phyloP scores from a whole-genome alignment of 2,888 invertebrate genomes.

The Diarsia mendica region DNA sequence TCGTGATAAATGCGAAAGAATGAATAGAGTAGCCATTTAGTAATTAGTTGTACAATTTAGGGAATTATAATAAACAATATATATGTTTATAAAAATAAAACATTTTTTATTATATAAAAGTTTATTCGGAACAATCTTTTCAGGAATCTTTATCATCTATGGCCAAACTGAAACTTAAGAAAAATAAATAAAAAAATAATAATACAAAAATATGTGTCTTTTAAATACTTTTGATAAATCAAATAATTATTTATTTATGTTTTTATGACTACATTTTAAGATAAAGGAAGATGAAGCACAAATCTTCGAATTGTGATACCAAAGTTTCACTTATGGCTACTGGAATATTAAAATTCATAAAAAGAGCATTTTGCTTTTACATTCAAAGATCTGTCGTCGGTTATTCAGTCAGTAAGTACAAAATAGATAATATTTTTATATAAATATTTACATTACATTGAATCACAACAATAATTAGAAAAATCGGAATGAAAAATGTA shows the following conservation, averaged over 20 bases:
- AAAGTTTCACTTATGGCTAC: conserved; percentile 64
- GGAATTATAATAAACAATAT: conserved; percentile 31
- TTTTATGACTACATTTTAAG: conserved; percentile 58
- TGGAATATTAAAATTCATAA: conserved; percentile 62
- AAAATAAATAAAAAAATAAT: conserved; percentile 80
- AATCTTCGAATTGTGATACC: conserved; percentile 60
- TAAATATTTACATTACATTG: conserved; percentile 83
- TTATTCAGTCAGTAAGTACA: conserved; percentile 83
- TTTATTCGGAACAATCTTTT: conserved; percentile 84
- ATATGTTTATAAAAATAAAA: conserved; percentile 69
- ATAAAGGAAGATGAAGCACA: conserved; percentile 62
- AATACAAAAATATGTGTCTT: conserved; percentile 88
- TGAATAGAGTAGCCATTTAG: conserved; percentile 25
- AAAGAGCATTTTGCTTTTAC: conserved; percentile 51
- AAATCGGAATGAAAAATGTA: conserved; percentile 80
- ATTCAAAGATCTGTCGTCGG: conserved; percentile 61
- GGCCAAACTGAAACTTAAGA: conserved; percentile 75
- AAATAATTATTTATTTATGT: conserved; percentile 58
- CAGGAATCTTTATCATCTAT: conserved; percentile 76
- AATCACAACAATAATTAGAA: conserved; percentile 76
- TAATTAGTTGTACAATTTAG: conserved; percentile 6
- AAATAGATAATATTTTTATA: conserved; percentile 74
- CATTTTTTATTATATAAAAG: conserved; percentile 77
- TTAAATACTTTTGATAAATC: conserved; percentile 73
- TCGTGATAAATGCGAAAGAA: conserved; percentile 37